Evolutionary conservation across 2,888 invertebrate genomes (phyloP).

Genomic region (Harpagoxenus sublaevis): DNA sequence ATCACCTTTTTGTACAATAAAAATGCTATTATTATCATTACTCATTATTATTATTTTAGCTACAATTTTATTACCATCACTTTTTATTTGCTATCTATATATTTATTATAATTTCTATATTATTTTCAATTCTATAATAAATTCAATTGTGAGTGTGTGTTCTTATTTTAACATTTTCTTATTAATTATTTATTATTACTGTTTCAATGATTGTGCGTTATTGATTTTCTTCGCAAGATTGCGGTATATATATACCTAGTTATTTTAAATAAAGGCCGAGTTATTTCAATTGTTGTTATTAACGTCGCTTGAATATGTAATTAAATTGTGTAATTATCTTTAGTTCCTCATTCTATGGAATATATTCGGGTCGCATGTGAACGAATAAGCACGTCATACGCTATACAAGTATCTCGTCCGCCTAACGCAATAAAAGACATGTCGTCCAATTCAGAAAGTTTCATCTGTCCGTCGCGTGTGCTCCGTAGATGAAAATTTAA

Average conservation of each 20-base stretch:
- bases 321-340: slow-evolving; percentile 19
- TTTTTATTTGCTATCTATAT: background rate
- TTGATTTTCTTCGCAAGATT: background rate
- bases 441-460: slow-evolving; percentile 37
- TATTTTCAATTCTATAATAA: background rate
- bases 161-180: background rate
- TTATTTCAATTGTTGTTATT: background rate
- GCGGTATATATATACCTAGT: background rate
- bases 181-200: background rate
- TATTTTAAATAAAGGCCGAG: background rate
- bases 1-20: background rate
- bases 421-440: slow-evolving; percentile 48
- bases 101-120: background rate
- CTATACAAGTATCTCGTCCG: background rate
- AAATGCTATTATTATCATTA: slow-evolving; percentile 6
- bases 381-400: slow-evolving; percentile 12
- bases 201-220: background rate
- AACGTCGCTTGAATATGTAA: background rate
- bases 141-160: background rate
- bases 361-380: slow-evolving; percentile 1
- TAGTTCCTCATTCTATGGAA: background rate
- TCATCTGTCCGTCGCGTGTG: slow-evolving; percentile 26
- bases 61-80: background rate
- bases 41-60: background rate
- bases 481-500: slow-evolving; percentile 46